Conservation (phyloP, 37 sponge, comb jelly and placozoan genomes). For the Agelas oroides region DNA sequence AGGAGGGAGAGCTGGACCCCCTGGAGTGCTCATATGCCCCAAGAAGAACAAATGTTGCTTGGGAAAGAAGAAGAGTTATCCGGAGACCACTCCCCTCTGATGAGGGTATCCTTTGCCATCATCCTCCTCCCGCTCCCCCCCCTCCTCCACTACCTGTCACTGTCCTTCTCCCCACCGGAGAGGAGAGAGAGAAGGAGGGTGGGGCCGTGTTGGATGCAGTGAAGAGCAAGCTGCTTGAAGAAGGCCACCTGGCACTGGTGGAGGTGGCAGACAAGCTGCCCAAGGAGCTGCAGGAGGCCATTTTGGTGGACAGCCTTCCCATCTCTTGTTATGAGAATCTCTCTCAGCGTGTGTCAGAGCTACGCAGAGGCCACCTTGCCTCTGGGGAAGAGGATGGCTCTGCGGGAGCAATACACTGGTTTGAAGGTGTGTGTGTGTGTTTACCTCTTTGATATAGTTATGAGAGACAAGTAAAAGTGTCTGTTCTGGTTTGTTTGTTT, state of each 20-base stretch:
- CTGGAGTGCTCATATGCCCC: too few species aligned
- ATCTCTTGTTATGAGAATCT: slow-evolving; percentile 6
- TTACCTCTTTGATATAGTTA: too few species aligned
- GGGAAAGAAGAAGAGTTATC: too few species aligned
- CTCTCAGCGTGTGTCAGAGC: slow-evolving; percentile 19
- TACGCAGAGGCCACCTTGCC: slow-evolving; percentile 72
- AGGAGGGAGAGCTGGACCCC: not conserved
- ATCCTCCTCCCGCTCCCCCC: not conserved
- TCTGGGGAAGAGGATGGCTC: slow-evolving; percentile 45
- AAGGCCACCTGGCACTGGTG: slow-evolving; percentile 1
- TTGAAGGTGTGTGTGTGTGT: slow-evolving; percentile 55
- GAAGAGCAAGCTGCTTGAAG: slow-evolving; percentile 6
- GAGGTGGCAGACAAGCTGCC: slow-evolving; percentile 54
- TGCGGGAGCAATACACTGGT: slow-evolving; percentile 80
- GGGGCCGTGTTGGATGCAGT: not conserved
- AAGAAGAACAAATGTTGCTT: too few species aligned
- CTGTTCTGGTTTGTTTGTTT: too few species aligned
- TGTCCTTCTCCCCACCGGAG: not conserved
- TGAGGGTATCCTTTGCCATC: not conserved
- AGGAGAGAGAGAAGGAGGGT: slow-evolving; percentile 8
- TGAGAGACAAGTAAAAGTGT: too few species aligned
- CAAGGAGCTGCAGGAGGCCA: slow-evolving; percentile 36
- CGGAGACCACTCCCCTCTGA: not conserved
- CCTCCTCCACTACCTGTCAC: not conserved
- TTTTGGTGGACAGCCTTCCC: slow-evolving; percentile 25